Percentiles rank a stretch among this genome's conserved stretches.
Evolutionary conservation across 2,113 vertebrate genomes (phyloP).

Genomic region (Centrocercus urophasianus): DNA sequence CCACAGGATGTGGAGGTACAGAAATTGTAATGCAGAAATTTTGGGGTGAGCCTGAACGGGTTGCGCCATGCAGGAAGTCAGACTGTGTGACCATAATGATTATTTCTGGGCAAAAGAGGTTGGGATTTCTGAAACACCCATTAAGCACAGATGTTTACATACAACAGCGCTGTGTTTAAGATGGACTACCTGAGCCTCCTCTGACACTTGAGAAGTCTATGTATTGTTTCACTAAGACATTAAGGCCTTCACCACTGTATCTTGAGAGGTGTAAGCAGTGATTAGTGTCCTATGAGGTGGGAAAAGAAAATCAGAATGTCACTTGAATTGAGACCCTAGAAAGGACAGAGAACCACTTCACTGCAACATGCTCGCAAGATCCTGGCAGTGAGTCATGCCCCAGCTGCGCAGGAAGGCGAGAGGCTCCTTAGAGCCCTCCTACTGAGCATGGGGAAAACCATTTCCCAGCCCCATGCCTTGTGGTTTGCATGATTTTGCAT

Average conservation of each 20-base stretch:
- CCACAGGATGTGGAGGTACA: neutral
- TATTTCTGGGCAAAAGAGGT: neutral
- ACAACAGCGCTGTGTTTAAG: neutral
- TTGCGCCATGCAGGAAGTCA: neutral
- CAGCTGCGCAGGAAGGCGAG: constrained; percentile 25
- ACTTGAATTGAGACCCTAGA: neutral
- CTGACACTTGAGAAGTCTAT: neutral
- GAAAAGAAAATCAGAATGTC: neutral
- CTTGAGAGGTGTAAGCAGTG: neutral
- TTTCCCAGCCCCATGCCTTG: constrained; percentile 24
- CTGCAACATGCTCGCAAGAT: neutral
- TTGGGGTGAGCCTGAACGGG: neutral
- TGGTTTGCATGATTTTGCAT: constrained; percentile 21
- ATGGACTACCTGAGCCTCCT: neutral
- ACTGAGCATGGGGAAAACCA: constrained; percentile 4
- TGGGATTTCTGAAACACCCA: neutral
- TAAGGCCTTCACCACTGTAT: neutral
- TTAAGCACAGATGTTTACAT: neutral
- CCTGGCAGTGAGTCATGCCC: constrained; percentile 29
- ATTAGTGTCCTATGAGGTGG: neutral
- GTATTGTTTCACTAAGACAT: neutral
- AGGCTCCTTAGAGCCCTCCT: neutral
- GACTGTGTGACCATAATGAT: neutral
- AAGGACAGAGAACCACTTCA: neutral
- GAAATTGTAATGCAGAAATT: constrained; percentile 13